phyloP scores from a whole-genome alignment of 2,113 vertebrate species.

The Chaetodon auriga region DNA sequence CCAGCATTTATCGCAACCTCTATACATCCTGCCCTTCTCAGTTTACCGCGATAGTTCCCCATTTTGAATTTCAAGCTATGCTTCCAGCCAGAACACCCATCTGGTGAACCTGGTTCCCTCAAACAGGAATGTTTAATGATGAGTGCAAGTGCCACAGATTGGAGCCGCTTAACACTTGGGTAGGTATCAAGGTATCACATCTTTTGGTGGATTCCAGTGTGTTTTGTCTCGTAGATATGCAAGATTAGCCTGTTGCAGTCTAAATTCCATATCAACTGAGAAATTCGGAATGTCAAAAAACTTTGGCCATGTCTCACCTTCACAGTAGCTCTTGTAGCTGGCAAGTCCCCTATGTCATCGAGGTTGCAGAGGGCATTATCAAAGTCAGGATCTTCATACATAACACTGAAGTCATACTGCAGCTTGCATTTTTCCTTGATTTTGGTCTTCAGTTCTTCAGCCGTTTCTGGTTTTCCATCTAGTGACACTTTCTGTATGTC shows the following conservation, averaged over 20 bases:
- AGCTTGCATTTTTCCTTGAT: constrained; percentile 25
- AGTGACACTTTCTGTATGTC: constrained; percentile 20
- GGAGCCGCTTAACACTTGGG: not conserved
- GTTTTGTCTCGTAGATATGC: not conserved
- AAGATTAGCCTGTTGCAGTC: not conserved
- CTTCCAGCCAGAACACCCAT: not conserved
- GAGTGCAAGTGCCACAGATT: not conserved
- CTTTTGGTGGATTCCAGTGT: not conserved
- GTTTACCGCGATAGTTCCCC: not conserved
- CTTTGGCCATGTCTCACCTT: not conserved
- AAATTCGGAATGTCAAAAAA: no score
- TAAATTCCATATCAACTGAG: not conserved
- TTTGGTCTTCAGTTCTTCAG: constrained; percentile 26
- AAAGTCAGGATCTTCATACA: not conserved
- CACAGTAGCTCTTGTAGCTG: not conserved
- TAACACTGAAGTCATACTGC: constrained; percentile 1
- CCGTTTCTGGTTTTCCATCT: constrained; percentile 17
- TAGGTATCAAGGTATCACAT: not conserved
- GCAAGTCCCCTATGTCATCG: not conserved
- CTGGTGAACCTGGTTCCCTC: not conserved
- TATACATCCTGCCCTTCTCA: not conserved
- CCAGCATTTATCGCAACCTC: not conserved
- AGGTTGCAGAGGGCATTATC: not conserved
- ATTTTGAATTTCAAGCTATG: not conserved
- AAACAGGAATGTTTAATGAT: not conserved